Conservation (phyloP, 1,140 invertebrate genomes). For the Achatina immaculata region DNA sequence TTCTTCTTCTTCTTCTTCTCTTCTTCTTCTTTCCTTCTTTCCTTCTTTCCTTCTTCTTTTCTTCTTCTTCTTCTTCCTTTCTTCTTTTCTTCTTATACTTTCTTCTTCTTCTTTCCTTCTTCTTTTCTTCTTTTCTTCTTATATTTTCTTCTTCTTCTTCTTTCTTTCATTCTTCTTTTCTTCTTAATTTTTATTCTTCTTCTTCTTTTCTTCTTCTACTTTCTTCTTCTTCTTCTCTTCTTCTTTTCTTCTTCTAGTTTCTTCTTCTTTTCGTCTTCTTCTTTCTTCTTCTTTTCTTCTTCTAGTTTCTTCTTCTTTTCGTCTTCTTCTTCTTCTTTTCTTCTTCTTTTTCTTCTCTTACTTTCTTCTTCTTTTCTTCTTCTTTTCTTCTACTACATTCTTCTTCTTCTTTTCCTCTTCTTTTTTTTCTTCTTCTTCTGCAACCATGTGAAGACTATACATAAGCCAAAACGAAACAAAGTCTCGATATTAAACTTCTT, state of each 20-base stretch:
- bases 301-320: background rate
- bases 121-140: background rate
- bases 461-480: too few relatives aligned
- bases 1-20: too few relatives aligned
- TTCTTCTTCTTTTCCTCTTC: too few relatives aligned
- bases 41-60: constrained; percentile 16
- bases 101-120: background rate
- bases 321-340: background rate
- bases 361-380: too few relatives aligned
- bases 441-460: too few relatives aligned
- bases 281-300: constrained; percentile 1
- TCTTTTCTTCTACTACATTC: too few relatives aligned
- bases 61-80: background rate
- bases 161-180: background rate
- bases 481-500: too few relatives aligned
- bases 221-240: background rate
- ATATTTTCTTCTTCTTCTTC: background rate
- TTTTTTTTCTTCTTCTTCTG: too few relatives aligned
- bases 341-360: too few relatives aligned
- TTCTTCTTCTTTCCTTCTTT: constrained; percentile 13
- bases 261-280: too few relatives aligned
- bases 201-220: background rate
- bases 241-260: too few relatives aligned
- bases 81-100: background rate
- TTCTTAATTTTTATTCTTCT: background rate